A percentile compares a stretch with the other conserved stretches of the same genome.
Conservation (phyloP, 2,888 invertebrate genomes). For the Synergus laeviventris region DNA sequence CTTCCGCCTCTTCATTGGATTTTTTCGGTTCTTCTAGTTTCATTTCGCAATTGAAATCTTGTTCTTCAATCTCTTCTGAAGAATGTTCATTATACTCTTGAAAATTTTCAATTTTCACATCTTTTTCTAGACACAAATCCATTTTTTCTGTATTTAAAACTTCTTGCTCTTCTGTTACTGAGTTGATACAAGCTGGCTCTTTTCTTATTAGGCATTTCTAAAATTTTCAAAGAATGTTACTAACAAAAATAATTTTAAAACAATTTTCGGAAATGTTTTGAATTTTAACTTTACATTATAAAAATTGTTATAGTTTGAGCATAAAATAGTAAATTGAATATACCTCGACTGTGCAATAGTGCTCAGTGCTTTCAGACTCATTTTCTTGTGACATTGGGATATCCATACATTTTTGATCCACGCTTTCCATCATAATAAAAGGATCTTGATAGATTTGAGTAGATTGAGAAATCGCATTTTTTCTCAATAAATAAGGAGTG, state of each 20-base stretch:
- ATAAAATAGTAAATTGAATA: background rate
- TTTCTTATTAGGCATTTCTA: background rate
- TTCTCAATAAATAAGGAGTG: constrained; percentile 24
- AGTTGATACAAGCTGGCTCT: background rate
- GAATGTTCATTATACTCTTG: background rate
- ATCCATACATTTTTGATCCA: background rate
- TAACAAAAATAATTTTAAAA: background rate
- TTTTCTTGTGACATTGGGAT: background rate
- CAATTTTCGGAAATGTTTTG: background rate
- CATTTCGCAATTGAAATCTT: background rate
- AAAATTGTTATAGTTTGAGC: background rate
- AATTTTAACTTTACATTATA: background rate
- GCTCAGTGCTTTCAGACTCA: background rate
- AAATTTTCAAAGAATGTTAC: background rate
- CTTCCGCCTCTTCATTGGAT: constrained; percentile 13
- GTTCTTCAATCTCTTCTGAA: background rate
- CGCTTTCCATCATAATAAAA: background rate
- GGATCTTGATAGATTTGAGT: background rate
- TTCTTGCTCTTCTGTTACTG: background rate
- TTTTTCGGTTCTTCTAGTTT: background rate
- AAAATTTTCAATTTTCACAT: background rate
- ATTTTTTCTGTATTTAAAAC: background rate
- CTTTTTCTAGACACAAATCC: background rate
- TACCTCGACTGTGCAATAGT: background rate
- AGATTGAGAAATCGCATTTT: constrained; percentile 37